phyloP scores from a whole-genome alignment of 2,113 vertebrate species.

The Hepsetus odoe region DNA sequence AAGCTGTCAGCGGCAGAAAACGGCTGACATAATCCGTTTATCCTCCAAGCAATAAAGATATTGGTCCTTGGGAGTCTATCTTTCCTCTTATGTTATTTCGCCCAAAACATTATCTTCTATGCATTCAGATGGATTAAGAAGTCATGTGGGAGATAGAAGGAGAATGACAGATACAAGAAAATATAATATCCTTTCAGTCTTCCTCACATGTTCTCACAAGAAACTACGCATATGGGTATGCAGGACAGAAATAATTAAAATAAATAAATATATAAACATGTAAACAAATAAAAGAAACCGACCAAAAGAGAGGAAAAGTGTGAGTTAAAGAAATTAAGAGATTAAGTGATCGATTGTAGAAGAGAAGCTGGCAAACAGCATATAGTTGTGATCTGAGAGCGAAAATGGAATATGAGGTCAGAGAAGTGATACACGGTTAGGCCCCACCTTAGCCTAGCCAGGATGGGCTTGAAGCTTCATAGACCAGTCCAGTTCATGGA shows the following conservation, averaged over 20 bases:
- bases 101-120: constrained; percentile 99
- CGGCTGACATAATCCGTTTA: constrained; percentile 99
- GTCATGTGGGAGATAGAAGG: constrained; percentile 99
- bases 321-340: neutral
- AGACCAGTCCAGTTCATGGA: no score
- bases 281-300: constrained; percentile 63
- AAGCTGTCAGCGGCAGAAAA: constrained; percentile 99
- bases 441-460: no score
- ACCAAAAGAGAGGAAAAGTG: constrained; percentile 1
- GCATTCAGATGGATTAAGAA: constrained; percentile 99
- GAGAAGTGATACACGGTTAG: no score
- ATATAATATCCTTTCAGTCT: constrained; percentile 97
- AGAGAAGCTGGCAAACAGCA: neutral
- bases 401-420: no score
- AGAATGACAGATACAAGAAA: constrained; percentile 99
- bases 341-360: constrained; percentile 36
- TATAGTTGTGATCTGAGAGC: no score
- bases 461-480: no score
- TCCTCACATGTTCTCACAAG: constrained; percentile 69
- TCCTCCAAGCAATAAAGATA: constrained; percentile 99
- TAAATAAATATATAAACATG: constrained; percentile 61
- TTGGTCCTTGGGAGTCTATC: constrained; percentile 99
- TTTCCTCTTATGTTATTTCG: constrained; percentile 99
- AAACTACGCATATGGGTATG: constrained; percentile 62
- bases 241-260: constrained; percentile 59